Percentiles rank a stretch among this genome's conserved stretches.
Evolutionary conservation across 2,113 vertebrate species (phyloP).

Genomic region (Proteles cristata): DNA sequence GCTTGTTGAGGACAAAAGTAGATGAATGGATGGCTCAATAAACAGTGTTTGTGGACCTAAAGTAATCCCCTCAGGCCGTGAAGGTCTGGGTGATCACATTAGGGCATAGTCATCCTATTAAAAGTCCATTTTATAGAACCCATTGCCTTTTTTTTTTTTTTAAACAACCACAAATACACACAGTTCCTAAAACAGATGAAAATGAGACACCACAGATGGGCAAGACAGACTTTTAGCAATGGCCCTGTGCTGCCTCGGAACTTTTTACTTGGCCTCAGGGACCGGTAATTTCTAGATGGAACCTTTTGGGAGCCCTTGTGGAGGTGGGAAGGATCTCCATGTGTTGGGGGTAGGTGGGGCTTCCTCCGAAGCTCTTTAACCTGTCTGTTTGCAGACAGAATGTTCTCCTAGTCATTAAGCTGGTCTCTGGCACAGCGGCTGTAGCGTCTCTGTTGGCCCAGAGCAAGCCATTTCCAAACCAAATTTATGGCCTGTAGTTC

Average conservation of each 20-base stretch:
- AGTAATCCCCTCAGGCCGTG: neutral
- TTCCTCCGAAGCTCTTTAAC: slow-evolving; percentile 39
- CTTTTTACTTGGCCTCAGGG: neutral
- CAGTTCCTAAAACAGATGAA: slow-evolving; percentile 41
- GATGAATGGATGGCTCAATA: neutral
- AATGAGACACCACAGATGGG: neutral
- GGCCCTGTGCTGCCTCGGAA: neutral
- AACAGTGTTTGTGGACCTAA: neutral
- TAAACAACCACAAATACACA: slow-evolving; percentile 33
- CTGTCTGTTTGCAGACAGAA: slow-evolving; percentile 42
- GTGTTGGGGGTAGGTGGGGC: neutral
- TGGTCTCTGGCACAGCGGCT: neutral
- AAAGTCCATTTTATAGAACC: neutral
- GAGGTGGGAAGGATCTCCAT: neutral
- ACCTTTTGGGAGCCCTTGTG: neutral
- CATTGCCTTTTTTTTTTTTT: neutral
- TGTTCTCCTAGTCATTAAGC: neutral
- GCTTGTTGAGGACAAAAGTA: neutral
- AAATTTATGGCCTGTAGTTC: slow-evolving; percentile 38
- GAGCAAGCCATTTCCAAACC: slow-evolving; percentile 47
- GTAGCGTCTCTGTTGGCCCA: neutral
- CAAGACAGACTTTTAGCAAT: slow-evolving; percentile 24
- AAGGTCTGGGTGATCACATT: neutral
- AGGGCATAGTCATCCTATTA: neutral
- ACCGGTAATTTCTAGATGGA: neutral